Evolutionary conservation across 2,113 vertebrate genomes (phyloP).

Genomic region (Dromaius novaehollandiae): DNA sequence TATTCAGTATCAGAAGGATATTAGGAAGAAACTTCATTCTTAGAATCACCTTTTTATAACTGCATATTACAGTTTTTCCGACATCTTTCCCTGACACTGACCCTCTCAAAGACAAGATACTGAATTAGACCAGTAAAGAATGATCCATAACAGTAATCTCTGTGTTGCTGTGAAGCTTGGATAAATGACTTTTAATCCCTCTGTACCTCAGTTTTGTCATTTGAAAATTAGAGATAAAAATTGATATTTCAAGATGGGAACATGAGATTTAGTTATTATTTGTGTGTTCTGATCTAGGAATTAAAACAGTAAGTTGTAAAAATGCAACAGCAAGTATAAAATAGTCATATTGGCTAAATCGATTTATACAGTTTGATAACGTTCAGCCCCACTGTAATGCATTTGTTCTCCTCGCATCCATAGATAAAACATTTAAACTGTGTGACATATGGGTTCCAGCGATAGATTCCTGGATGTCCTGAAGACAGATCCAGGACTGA

Average conservation of each 20-base stretch:
- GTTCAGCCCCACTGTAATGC: background rate
- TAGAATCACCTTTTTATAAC: background rate
- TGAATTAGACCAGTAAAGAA: background rate
- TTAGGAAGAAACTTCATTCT: background rate
- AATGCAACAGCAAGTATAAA: background rate
- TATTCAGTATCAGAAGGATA: background rate
- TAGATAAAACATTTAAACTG: background rate
- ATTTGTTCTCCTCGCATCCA: background rate
- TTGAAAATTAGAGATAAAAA: constrained; percentile 8
- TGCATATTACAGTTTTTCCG: background rate
- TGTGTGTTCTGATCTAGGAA: background rate
- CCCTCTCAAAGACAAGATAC: background rate
- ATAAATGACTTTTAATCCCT: background rate
- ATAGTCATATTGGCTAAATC: background rate
- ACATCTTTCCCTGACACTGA: background rate
- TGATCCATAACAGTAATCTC: background rate
- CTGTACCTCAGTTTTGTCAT: background rate
- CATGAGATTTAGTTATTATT: background rate
- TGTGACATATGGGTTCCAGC: background rate
- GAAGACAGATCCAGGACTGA: background rate
- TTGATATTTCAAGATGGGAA: background rate
- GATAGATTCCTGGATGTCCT: background rate
- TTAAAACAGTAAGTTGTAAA: background rate
- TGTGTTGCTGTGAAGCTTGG: background rate
- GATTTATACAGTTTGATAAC: background rate